Evolutionary conservation across 2,113 vertebrate species (phyloP).

Genomic region (Vulpes vulpes): DNA sequence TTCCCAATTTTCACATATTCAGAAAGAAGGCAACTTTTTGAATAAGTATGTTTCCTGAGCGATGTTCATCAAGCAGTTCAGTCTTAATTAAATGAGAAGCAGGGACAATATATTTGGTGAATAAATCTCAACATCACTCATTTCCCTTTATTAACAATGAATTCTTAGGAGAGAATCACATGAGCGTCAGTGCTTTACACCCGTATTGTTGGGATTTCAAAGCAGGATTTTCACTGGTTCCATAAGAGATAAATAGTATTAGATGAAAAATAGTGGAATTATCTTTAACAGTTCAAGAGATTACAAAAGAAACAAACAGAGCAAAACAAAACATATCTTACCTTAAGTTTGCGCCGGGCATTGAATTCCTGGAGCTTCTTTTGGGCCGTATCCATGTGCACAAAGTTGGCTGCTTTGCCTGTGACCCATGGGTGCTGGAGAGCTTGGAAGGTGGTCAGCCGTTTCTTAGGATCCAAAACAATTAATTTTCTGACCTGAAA

Average conservation of each 20-base stretch:
- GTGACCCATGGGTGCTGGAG: slow-evolving; percentile 95
- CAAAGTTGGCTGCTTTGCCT: slow-evolving; percentile 93
- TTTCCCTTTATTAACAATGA: slow-evolving; percentile 9
- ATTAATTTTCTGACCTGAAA: slow-evolving; percentile 93
- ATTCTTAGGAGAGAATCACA: neutral
- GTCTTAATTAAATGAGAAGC: neutral
- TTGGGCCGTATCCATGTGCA: slow-evolving; percentile 94
- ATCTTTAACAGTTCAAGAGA: neutral
- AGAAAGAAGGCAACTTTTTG: slow-evolving; percentile 22
- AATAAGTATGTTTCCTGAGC: neutral
- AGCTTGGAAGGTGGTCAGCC: slow-evolving; percentile 92
- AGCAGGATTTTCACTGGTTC: neutral
- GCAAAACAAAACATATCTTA: slow-evolving; percentile 69
- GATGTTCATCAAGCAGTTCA: neutral
- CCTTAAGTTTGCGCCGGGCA: slow-evolving; percentile 94
- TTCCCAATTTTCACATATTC: neutral
- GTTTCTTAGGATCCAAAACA: slow-evolving; percentile 94
- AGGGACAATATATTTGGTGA: neutral
- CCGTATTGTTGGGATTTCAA: neutral
- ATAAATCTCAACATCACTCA: neutral
- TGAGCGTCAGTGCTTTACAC: neutral
- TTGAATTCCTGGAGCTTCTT: slow-evolving; percentile 96
- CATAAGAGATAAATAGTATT: neutral
- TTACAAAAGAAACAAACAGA: neutral
- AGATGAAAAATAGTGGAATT: neutral